These are phyloP conservation scores for Echinometra lucunter DNA, from an alignment of 53 echinoderm and acorn worm genomes.

Conservation along the genomic window DNA sequence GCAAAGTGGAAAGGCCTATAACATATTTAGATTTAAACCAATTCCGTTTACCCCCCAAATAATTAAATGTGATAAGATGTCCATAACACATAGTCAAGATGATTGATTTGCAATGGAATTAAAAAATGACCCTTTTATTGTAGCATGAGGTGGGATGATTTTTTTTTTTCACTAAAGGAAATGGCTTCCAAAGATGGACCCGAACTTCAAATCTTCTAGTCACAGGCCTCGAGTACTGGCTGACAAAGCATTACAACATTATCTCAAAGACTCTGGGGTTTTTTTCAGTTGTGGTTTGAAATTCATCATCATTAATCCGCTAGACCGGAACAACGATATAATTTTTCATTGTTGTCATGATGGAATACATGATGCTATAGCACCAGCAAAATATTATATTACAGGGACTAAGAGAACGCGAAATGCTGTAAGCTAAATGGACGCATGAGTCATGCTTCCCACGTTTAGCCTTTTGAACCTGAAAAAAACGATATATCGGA, in stretches of 20 bases:
- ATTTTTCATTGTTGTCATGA: neutral
- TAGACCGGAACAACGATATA: neutral
- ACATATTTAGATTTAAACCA: too few species aligned
- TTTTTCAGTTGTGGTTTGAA: neutral
- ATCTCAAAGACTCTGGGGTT: neutral
- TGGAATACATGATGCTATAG: neutral
- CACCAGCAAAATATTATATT: conserved; percentile 7
- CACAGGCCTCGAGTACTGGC: neutral
- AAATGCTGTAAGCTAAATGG: neutral
- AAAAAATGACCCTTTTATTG: too few species aligned
- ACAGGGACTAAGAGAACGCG: neutral
- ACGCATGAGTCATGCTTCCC: conserved; percentile 14
- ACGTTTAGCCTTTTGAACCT: neutral
- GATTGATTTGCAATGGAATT: too few species aligned
- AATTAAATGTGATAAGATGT: too few species aligned
- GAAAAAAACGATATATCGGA: conserved; percentile 7
- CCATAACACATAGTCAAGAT: too few species aligned
- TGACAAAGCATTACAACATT: neutral
- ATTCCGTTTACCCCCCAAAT: too few species aligned
- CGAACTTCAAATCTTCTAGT: neutral
- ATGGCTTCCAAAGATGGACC: neutral
- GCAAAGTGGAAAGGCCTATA: too few species aligned
- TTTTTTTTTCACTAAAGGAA: too few species aligned
- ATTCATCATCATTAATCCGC: neutral
- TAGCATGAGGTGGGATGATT: too few species aligned